phyloP scores from a whole-genome alignment of 2,797 vertebrate species.

The Lagodon rhomboides region DNA sequence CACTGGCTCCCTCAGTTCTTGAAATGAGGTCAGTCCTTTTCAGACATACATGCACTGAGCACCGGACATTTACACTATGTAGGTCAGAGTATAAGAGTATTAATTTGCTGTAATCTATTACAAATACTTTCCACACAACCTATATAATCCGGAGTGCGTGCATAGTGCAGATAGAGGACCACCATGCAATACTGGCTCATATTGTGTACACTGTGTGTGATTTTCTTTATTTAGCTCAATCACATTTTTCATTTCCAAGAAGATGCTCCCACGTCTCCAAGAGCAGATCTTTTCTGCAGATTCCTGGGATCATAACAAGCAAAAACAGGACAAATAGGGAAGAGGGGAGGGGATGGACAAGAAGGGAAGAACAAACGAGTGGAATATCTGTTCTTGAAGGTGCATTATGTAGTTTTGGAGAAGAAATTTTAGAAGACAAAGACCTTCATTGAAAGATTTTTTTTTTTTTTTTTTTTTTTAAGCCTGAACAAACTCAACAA shows the following conservation, averaged over 20 bases:
- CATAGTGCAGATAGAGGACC: conserved; percentile 3
- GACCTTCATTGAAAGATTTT: too few relatives aligned
- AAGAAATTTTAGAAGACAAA: too few relatives aligned
- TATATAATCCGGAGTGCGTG: not conserved
- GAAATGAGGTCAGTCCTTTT: conserved; percentile 45
- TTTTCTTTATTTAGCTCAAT: conserved; percentile 32
- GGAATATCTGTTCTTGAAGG: conserved; percentile 10
- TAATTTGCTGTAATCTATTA: not conserved
- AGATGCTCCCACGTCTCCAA: conserved; percentile 48
- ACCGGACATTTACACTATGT: conserved; percentile 11
- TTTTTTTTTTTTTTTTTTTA: too few relatives aligned
- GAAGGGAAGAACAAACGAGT: conserved; percentile 19
- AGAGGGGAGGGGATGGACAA: conserved; percentile 24
- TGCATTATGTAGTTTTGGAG: too few relatives aligned
- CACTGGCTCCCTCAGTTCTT: conserved; percentile 10
- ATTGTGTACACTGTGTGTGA: not conserved
- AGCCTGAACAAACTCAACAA: too few relatives aligned
- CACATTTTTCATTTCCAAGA: conserved; percentile 21
- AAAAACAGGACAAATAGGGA: conserved; percentile 24
- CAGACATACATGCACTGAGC: conserved; percentile 17
- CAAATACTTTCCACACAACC: conserved; percentile 13
- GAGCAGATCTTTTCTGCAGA: conserved; percentile 65
- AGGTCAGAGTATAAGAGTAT: conserved; percentile 3
- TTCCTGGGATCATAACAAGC: conserved; percentile 31
- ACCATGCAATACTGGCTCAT: not conserved